These are phyloP conservation scores for Cliona cf. orientalis DNA, from an alignment of 37 sponge, comb jelly and placozoan genomes.

Conservation along the genomic window DNA sequence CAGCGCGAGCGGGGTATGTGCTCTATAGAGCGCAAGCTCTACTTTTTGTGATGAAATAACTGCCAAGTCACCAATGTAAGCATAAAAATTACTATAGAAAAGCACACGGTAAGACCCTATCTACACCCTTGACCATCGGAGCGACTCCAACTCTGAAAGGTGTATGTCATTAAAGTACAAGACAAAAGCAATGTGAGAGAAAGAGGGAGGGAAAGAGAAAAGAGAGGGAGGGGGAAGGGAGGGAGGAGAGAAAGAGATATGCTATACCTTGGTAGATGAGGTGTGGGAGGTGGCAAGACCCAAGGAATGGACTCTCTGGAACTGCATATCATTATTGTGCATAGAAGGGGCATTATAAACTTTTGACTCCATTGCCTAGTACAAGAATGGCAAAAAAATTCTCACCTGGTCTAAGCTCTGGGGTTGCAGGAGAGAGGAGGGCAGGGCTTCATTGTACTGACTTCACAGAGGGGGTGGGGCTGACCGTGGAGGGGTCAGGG, in stretches of 20 bases:
- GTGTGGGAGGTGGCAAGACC: conserved; percentile 68
- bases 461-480: conserved; percentile 20
- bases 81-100: too few species aligned
- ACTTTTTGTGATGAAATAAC: too few species aligned
- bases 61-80: too few species aligned
- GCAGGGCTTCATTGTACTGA: too few species aligned
- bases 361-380: neutral
- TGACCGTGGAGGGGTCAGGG: conserved; percentile 36
- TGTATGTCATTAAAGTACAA: neutral
- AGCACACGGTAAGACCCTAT: too few species aligned
- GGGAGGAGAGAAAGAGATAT: neutral
- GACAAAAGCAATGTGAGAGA: neutral
- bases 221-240: neutral
- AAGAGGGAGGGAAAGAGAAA: conserved; percentile 6
- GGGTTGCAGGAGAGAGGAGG: conserved; percentile 67
- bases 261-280: too few species aligned
- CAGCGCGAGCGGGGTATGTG: too few species aligned
- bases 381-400: neutral
- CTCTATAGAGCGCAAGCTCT: too few species aligned
- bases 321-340: too few species aligned
- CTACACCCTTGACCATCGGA: too few species aligned
- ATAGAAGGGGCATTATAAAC: neutral
- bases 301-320: conserved; percentile 83
- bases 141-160: too few species aligned
- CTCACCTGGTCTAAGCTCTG: conserved; percentile 76